Conservation (phyloP, 1,140 invertebrate genomes). For the Lamellibrachia luymesi region DNA sequence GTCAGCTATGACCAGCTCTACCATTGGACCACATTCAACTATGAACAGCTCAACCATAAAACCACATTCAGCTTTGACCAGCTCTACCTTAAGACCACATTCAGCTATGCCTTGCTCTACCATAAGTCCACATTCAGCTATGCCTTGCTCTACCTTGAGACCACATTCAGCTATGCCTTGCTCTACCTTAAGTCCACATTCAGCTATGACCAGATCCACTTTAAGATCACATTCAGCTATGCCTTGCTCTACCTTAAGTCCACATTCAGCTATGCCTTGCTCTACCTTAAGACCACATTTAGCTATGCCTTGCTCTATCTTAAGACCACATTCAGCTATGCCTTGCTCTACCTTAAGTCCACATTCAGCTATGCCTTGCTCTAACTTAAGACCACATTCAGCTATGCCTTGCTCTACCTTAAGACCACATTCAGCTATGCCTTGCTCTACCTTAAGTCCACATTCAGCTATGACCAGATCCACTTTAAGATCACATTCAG, state of each 20-base stretch:
- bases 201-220: not conserved
- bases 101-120: no score
- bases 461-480: not conserved
- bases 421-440: not conserved
- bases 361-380: no score
- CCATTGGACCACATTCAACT: not conserved
- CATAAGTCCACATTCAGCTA: no score
- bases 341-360: no score
- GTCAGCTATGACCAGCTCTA: not conserved
- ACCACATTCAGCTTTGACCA: not conserved
- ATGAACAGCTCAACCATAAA: not conserved
- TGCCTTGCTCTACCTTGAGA: not conserved
- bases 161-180: not conserved
- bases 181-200: not conserved
- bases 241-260: not conserved
- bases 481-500: not conserved
- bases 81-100: no score
- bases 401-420: not conserved
- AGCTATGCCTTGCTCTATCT: not conserved
- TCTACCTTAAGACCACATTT: not conserved
- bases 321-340: not conserved
- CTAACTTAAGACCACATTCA: no score
- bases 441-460: not conserved
- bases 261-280: not conserved
- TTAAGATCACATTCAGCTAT: not conserved